Percentiles rank a stretch among this genome's conserved stretches.
These are phyloP conservation scores for Hybognathus amarus DNA, from an alignment of 2,797 vertebrate species.

Conservation along the genomic window DNA sequence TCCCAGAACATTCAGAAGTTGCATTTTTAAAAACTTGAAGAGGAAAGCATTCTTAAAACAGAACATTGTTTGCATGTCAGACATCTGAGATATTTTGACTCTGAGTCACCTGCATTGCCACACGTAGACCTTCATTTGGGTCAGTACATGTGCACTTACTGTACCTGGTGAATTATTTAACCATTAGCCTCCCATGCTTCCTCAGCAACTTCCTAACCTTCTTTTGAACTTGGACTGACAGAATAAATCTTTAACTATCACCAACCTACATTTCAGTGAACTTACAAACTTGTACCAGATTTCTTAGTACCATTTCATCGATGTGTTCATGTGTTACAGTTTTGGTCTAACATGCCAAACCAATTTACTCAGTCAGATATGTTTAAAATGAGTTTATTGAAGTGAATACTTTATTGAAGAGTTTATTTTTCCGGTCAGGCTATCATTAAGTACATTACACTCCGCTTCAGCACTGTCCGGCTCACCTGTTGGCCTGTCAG, in stretches of 20 bases:
- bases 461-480: slow-evolving; percentile 27
- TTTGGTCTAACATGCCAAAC: slow-evolving; percentile 5
- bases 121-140: slow-evolving; percentile 37
- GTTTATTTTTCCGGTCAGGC: slow-evolving; percentile 7
- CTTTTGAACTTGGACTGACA: slow-evolving; percentile 46
- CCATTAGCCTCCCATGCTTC: slow-evolving; percentile 32
- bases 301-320: not conserved
- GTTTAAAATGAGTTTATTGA: slow-evolving; percentile 1
- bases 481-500: slow-evolving; percentile 52
- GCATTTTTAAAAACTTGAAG: not conserved
- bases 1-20: not conserved
- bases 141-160: slow-evolving; percentile 45
- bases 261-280: not conserved
- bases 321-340: not conserved
- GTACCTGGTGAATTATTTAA: slow-evolving; percentile 59
- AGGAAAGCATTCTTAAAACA: not conserved
- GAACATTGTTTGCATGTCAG: not conserved
- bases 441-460: slow-evolving; percentile 46
- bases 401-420: slow-evolving; percentile 8
- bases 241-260: slow-evolving; percentile 40
- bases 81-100: not conserved
- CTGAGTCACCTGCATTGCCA: slow-evolving; percentile 31
- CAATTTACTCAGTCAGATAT: not conserved
- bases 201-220: slow-evolving; percentile 45
- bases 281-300: not conserved